phyloP scores from a whole-genome alignment of 53 echinoderm and acorn worm species.

The Patiria pectinifera region DNA sequence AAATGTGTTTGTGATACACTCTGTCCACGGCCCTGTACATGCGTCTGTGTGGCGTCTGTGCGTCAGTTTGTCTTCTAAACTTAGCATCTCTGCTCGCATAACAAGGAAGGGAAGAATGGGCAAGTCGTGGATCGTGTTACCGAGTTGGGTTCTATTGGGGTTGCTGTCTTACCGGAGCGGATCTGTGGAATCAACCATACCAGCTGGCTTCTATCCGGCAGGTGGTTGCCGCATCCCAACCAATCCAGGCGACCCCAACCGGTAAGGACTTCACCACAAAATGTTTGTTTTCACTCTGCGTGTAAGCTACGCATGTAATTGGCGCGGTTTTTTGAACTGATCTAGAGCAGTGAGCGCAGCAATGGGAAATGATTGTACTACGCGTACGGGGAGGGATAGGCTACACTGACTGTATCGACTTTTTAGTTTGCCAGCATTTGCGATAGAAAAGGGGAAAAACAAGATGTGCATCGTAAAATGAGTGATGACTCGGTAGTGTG shows the following conservation, averaged over 20 bases:
- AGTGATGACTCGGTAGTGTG: no score
- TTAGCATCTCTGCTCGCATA: not conserved
- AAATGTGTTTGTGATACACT: not conserved
- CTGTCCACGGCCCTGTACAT: not conserved
- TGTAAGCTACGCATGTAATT: not conserved
- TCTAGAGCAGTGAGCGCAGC: no score
- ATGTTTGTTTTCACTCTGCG: not conserved
- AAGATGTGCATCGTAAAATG: no score
- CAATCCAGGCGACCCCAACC: conserved; percentile 35
- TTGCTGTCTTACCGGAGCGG: conserved; percentile 34
- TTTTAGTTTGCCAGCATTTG: no score
- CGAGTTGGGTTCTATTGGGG: conserved; percentile 12
- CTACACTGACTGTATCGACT: no score
- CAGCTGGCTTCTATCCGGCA: conserved; percentile 43
- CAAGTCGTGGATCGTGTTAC: conserved; percentile 24
- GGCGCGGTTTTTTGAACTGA: not conserved
- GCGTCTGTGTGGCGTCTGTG: not conserved
- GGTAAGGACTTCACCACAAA: conserved; percentile 39
- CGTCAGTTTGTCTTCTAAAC: conserved; percentile 1
- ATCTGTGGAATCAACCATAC: conserved; percentile 3
- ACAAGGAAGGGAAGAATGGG: conserved; percentile 5
- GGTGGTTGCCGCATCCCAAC: conserved; percentile 44
- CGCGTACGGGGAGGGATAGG: no score
- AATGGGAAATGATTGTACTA: no score
- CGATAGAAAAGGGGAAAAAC: no score